Conservation (phyloP, 1,140 invertebrate species). For the Bemisia tabaci region DNA sequence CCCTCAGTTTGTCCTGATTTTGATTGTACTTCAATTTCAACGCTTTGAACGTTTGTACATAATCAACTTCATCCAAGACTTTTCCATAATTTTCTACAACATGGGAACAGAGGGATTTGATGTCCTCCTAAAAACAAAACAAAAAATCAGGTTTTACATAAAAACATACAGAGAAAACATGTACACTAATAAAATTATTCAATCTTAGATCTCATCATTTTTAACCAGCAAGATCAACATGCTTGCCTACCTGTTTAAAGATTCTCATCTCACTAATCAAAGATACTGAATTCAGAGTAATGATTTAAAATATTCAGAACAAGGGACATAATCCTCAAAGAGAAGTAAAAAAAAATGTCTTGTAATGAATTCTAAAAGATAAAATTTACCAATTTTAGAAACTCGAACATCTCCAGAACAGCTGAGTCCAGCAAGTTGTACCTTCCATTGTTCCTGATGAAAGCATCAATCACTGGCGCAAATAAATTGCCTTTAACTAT, state of each 20-base stretch:
- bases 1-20: constrained; percentile 80
- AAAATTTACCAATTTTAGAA: constrained; percentile 69
- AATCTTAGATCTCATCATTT: too few species aligned
- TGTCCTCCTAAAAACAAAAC: constrained; percentile 56
- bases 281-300: too few species aligned
- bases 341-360: too few species aligned
- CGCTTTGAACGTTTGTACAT: constrained; percentile 93
- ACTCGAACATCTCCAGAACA: constrained; percentile 98
- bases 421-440: constrained; percentile 99
- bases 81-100: constrained; percentile 92
- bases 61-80: constrained; percentile 82
- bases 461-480: constrained; percentile 90
- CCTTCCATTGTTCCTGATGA: constrained; percentile 88
- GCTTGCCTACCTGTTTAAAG: too few species aligned
- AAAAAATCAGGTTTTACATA: too few species aligned
- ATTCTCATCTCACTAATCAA: too few species aligned
- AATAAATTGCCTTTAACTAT: constrained; percentile 94
- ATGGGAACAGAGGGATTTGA: constrained; percentile 86
- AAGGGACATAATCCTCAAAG: too few species aligned
- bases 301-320: too few species aligned
- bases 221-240: too few species aligned
- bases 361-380: too few species aligned
- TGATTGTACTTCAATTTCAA: constrained; percentile 86
- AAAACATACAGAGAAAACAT: too few species aligned
- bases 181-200: too few species aligned